Evolutionary conservation across 2,888 invertebrate species (phyloP).

Genomic region (Monochamus alternatus): DNA sequence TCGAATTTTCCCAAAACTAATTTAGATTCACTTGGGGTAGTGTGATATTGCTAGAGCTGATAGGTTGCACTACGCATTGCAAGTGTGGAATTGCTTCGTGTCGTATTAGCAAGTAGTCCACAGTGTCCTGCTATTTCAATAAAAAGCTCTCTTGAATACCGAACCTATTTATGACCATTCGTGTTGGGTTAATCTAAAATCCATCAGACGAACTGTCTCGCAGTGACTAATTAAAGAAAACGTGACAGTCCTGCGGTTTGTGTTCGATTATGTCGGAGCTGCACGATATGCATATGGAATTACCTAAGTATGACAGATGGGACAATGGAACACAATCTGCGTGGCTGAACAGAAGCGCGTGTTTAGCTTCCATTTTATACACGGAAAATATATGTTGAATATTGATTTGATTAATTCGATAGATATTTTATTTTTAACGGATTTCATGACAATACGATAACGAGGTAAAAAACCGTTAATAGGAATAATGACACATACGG

Average conservation of each 20-base stretch:
- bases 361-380: conserved; percentile 58
- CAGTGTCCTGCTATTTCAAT: not conserved
- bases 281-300: conserved; percentile 65
- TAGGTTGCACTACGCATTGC: not conserved
- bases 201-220: conserved; percentile 59
- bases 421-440: conserved; percentile 24
- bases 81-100: not conserved
- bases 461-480: not conserved
- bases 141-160: conserved; percentile 1
- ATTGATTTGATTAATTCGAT: conserved; percentile 35
- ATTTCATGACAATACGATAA: conserved; percentile 20
- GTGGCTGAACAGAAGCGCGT: conserved; percentile 63
- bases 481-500: conserved; percentile 7
- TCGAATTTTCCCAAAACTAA: no score
- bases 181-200: conserved; percentile 61
- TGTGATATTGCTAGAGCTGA: no score
- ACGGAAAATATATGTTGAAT: conserved; percentile 43
- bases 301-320: conserved; percentile 65
- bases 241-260: conserved; percentile 61
- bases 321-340: conserved; percentile 68
- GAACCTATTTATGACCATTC: conserved; percentile 37
- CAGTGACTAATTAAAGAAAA: conserved; percentile 66
- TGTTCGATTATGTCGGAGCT: conserved; percentile 60
- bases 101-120: not conserved
- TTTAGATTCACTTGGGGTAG: no score